Conservation (phyloP, 2,797 vertebrate genomes). For the Alca torda region DNA sequence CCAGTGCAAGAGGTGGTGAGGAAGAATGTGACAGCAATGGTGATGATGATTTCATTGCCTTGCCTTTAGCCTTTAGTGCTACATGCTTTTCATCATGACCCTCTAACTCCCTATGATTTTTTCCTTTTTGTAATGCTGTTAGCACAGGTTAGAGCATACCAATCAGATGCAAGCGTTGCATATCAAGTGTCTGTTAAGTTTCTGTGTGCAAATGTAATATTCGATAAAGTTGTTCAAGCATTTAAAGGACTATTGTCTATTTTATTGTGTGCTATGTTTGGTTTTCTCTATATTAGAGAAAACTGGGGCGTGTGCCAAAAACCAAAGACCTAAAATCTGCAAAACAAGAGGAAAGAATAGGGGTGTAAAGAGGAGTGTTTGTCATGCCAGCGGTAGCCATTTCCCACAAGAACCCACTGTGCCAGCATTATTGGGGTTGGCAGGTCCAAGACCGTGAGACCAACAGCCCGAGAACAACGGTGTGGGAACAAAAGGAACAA, state of each 20-base stretch:
- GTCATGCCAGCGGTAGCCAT: neutral
- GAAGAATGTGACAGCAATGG: neutral
- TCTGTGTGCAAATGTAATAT: neutral
- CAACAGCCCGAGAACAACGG: neutral
- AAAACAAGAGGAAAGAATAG: neutral
- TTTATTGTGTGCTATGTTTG: neutral
- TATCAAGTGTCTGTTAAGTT: neutral
- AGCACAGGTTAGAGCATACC: neutral
- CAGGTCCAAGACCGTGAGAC: neutral
- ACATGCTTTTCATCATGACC: neutral
- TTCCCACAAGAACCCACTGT: neutral
- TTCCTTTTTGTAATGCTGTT: neutral
- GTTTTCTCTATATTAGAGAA: neutral
- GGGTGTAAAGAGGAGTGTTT: neutral
- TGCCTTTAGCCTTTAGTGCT: neutral
- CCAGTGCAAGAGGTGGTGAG: neutral
- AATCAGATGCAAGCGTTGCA: fast-evolving
- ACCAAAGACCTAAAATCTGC: neutral
- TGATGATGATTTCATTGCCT: neutral
- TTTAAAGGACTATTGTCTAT: neutral
- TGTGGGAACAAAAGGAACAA: neutral
- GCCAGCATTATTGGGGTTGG: neutral
- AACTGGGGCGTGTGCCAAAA: neutral
- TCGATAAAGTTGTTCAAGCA: neutral
- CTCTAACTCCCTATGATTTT: neutral